phyloP scores from a whole-genome alignment of 2,113 vertebrate species.

The Gorsachius goisagi region DNA sequence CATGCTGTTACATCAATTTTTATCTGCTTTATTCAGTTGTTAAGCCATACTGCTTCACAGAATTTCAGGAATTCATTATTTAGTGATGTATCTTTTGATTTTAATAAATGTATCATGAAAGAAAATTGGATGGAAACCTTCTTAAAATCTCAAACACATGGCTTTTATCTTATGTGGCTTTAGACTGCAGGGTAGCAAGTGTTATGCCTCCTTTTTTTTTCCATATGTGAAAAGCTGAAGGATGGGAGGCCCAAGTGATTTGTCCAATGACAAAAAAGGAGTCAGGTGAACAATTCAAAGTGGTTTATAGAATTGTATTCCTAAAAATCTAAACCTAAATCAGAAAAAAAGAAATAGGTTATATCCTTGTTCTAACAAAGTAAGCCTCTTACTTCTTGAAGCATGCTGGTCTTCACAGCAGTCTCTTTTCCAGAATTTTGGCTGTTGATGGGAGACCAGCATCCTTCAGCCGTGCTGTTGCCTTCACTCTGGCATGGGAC shows the following conservation, averaged over 20 bases:
- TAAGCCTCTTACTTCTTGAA: neutral
- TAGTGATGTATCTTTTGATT: neutral
- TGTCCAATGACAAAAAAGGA: neutral
- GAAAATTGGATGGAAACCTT: neutral
- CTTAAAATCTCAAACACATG: neutral
- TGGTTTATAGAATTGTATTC: neutral
- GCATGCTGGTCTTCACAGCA: neutral
- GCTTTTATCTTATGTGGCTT: neutral
- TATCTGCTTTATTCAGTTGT: neutral
- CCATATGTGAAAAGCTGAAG: neutral
- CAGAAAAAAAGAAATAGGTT: neutral
- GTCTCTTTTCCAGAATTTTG: neutral
- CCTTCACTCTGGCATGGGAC: neutral
- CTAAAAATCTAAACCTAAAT: neutral
- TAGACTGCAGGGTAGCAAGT: neutral
- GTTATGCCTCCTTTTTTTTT: neutral
- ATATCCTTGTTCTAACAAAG: neutral
- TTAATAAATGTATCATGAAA: neutral
- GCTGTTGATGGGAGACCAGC: neutral
- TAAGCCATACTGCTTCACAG: neutral
- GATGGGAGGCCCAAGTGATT: neutral
- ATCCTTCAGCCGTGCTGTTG: neutral
- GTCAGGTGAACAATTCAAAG: neutral
- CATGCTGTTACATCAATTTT: neutral
- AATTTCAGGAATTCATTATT: neutral